Evolutionary conservation across 2,797 vertebrate species (phyloP), one percentile per base, ranked within the genome.

Genomic region (Taenioides sp.): DNA sequence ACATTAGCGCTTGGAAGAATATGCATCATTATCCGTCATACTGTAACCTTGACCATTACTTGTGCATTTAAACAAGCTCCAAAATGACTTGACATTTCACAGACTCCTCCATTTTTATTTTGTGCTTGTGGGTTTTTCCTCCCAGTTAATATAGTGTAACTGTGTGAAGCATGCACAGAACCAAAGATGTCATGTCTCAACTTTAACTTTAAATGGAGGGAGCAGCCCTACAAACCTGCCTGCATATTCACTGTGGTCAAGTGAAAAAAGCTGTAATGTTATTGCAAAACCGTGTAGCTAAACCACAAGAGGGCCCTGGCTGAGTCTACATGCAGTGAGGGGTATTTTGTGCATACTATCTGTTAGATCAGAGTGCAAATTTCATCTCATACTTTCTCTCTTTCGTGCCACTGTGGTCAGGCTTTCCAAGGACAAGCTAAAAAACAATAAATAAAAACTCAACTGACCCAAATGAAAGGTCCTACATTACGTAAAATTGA

Each of bases 341-440:
- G 2, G 37, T 65, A 23, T 43, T 37, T 62, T 61, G 12, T 60
- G 28, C 20, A 18, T 20, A 43, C 20, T 34, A 14, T 55, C 25
- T 54, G 0, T 37, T 34, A 57, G 6, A 5, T 7, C 37, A 57
- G 14, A 27, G 27, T 25, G 20, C 61, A 12, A 59, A 73, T 43
- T 10, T 60, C 59, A 69, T 43, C 23, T 54, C 72, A 27, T 12
- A 2, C n/a, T 20, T 52, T 76, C 40, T 58, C 12, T 12, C 58
- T 68, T 63, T 78, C 71, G 49, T 52, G 67, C 82, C 68, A 60
- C 73, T 80, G 70, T 70, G 79, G 75, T 83, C 18, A 31, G 65
- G 73, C 70, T 78, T 68, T 74, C 74, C 84, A 83, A 86, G 75
- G 71, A 84, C 62, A 70, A 69, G 54, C n/a, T 37, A 69, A 58